These are phyloP conservation scores for Pantala flavescens DNA, from an alignment of 1,140 invertebrate genomes.

Conservation along the genomic window DNA sequence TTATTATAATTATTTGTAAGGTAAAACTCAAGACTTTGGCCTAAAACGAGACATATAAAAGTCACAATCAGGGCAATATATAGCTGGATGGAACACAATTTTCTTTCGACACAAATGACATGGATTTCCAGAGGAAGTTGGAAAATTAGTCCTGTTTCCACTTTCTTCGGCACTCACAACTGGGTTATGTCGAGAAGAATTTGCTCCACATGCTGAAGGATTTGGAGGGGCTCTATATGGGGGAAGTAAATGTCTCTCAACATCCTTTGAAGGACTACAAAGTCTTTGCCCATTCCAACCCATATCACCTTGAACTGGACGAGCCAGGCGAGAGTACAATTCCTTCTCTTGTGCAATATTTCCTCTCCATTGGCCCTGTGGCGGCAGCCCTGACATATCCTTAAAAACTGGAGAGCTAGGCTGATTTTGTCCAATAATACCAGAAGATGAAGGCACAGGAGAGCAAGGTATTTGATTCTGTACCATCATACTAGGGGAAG, in stretches of 20 bases:
- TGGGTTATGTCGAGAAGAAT: conserved; percentile 17
- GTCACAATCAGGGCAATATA: conserved; percentile 80
- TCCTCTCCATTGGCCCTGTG: background rate
- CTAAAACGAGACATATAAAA: conserved; percentile 83
- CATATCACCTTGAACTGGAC: background rate
- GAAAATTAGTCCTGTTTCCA: conserved; percentile 14
- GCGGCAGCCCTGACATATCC: background rate
- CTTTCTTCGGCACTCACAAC: conserved; percentile 15
- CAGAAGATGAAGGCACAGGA: background rate
- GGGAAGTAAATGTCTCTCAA: conserved; percentile 14
- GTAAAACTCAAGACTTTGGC: conserved; percentile 33
- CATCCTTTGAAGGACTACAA: conserved; percentile 14
- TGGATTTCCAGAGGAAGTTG: conserved; percentile 31
- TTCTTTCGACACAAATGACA: conserved; percentile 81
- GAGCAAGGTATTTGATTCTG: background rate
- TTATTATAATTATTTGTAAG: background rate
- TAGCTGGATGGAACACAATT: conserved; percentile 55
- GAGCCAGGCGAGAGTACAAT: background rate
- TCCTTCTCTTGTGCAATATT: conserved; percentile 21
- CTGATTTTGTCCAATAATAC: background rate
- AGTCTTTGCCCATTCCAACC: background rate
- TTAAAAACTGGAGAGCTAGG: background rate
- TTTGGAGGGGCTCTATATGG: conserved; percentile 31
- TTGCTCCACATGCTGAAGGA: conserved; percentile 11
- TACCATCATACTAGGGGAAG: background rate